Conservation (phyloP, 2,113 vertebrate species). For the Bathybates hornii region DNA sequence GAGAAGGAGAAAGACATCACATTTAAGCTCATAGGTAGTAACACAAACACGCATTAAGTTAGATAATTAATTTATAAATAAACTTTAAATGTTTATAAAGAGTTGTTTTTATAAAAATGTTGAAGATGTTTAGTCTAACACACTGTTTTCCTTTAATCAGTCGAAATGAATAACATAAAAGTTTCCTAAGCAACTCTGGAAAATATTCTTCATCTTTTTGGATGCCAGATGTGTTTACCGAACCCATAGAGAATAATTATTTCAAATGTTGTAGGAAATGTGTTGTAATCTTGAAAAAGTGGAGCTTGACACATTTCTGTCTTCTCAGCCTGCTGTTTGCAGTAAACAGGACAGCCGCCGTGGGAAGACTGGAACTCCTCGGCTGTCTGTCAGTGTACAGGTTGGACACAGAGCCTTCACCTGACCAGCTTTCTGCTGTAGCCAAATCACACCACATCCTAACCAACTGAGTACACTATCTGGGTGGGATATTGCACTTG, state of each 20-base stretch:
- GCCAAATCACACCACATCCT: constrained; percentile 19
- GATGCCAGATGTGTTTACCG: neutral
- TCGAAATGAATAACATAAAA: neutral
- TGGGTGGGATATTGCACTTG: constrained; percentile 3
- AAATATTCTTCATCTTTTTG: neutral
- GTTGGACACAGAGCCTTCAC: neutral
- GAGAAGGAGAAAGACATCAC: neutral
- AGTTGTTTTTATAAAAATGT: neutral
- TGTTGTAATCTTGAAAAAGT: neutral
- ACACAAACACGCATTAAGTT: neutral
- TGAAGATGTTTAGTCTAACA: neutral
- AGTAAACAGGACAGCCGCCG: constrained; percentile 33
- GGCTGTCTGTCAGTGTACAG: neutral
- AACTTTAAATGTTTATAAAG: neutral
- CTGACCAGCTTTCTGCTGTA: neutral
- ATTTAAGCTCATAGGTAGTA: neutral
- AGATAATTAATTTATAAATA: neutral
- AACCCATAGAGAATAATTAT: neutral
- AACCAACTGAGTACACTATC: neutral
- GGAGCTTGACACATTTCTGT: neutral
- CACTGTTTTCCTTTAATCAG: neutral
- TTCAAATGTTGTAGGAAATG: neutral
- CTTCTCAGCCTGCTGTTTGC: constrained; percentile 69
- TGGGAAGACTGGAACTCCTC: neutral
- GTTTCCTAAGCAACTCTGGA: neutral